A percentile compares a stretch with the other conserved stretches of the same genome.
These are phyloP conservation scores for Chrysodeixis includens DNA, from an alignment of 2,888 invertebrate species.

Conservation along the genomic window DNA sequence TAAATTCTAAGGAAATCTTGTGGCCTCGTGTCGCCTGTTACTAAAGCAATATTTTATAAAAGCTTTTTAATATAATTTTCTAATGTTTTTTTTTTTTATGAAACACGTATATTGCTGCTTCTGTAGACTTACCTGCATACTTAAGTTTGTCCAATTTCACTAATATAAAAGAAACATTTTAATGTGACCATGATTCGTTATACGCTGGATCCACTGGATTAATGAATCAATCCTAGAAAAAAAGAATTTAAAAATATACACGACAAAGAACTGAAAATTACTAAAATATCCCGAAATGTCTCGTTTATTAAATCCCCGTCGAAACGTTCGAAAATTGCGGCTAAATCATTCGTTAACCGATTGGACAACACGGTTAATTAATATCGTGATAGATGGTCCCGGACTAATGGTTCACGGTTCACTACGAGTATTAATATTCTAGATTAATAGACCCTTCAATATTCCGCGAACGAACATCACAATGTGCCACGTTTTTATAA, in stretches of 20 bases:
- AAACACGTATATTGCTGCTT: too few relatives aligned
- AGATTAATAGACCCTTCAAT: constrained; percentile 8
- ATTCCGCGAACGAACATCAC: background rate
- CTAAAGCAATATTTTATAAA: background rate
- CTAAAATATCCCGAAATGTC: background rate
- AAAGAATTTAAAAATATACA: too few relatives aligned
- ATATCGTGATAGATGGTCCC: constrained; percentile 6
- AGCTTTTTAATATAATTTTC: background rate
- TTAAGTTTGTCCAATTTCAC: too few relatives aligned
- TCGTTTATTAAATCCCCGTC: background rate
- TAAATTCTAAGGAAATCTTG: constrained; percentile 22
- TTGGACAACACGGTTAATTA: constrained; percentile 8
- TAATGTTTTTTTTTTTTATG: too few relatives aligned
- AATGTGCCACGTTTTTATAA: background rate
- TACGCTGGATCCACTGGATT: too few relatives aligned
- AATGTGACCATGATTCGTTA: too few relatives aligned
- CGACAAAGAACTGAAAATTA: too few relatives aligned
- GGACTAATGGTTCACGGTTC: constrained; percentile 1
- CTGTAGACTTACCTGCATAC: too few relatives aligned
- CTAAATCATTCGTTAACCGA: constrained; percentile 6
- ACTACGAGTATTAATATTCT: constrained; percentile 3
- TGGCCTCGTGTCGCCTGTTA: background rate
- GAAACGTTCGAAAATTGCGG: background rate
- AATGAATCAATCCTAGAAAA: too few relatives aligned
- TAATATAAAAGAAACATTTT: too few relatives aligned